Evolutionary conservation across 2,113 vertebrate genomes (phyloP), one percentile per base, ranked within the genome.

Genomic region (Menidia beryllina): DNA sequence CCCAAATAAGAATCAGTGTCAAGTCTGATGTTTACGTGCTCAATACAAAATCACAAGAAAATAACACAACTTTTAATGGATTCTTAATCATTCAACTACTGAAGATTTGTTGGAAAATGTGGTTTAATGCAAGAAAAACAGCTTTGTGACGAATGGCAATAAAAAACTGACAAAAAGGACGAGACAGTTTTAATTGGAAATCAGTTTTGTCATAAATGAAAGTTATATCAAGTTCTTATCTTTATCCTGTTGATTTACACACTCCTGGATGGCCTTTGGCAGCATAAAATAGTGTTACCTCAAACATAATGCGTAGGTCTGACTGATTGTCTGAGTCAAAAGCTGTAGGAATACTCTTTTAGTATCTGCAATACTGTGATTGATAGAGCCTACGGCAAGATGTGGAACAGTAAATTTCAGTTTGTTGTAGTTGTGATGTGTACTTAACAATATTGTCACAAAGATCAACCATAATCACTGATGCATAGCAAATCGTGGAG

Each of bases 21-120:
- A 84, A 92, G 93, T 93, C 91, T 90, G 93, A 94, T 93, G 94
- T 95, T 95, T 95, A 94, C 94, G 92, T 88, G 77, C 70, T 52
- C 84, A 74, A 86, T 69, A 82, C 52, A 82, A 72, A 89, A 83
- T 91, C 62, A 81, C 61, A 79, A 71, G 83, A 83, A 43, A 79
- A 84, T 79, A 51, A 75, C 57, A 75, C 20, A 23, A 61, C 14
- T 59, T 72, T 66, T 23, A 66, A 77, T 70, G 69, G 82, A 58
- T 59, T 39, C 52, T 69, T 48, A 65, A 54, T 57, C 75, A 53
- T 51, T 66, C 34, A 62, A 72, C 68, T 69, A 85, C 72, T 53
- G 30, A 41, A 59, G 43, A 60, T 69, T 51, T 64, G 75, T 54
- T 23, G 30, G 62, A 63, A 54, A 48, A 69, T 23, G 74, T 20